phyloP scores from a whole-genome alignment of 2,797 vertebrate genomes.

The Distichodus sexfasciatus region DNA sequence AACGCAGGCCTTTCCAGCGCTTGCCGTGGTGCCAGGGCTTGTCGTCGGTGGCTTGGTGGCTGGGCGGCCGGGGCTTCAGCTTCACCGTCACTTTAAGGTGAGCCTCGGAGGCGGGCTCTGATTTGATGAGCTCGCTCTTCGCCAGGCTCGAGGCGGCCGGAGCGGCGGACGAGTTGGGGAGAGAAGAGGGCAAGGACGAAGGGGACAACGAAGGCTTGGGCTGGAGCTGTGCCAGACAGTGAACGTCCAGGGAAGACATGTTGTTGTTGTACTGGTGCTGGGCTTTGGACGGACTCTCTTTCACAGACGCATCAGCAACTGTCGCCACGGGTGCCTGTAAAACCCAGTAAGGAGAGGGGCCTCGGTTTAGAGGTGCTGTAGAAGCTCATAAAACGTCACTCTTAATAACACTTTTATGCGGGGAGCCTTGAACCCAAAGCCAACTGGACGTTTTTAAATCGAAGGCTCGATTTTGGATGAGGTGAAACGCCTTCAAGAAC shows the following conservation, averaged over 20 bases:
- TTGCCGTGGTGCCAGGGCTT: slow-evolving; percentile 83
- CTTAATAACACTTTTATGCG: too few species aligned
- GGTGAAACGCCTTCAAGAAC: too few species aligned
- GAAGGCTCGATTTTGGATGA: too few species aligned
- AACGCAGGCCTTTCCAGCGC: slow-evolving; percentile 90
- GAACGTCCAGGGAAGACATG: slow-evolving; percentile 91
- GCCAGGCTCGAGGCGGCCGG: slow-evolving; percentile 66
- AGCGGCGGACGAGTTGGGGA: slow-evolving; percentile 65
- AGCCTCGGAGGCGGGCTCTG: slow-evolving; percentile 67
- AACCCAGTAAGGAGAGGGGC: background rate
- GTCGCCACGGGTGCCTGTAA: slow-evolving; percentile 74
- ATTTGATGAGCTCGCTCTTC: slow-evolving; percentile 76
- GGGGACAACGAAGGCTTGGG: slow-evolving; percentile 83
- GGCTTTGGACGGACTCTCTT: slow-evolving; percentile 77
- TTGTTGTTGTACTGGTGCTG: slow-evolving; percentile 96
- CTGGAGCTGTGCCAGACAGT: slow-evolving; percentile 90
- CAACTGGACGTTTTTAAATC: too few species aligned
- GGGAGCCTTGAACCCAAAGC: too few species aligned
- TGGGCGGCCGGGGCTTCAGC: slow-evolving; percentile 83
- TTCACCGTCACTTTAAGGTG: slow-evolving; percentile 91
- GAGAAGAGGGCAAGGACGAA: slow-evolving; percentile 76
- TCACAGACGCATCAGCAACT: slow-evolving; percentile 72
- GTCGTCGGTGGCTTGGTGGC: slow-evolving; percentile 74
- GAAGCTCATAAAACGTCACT: too few species aligned
- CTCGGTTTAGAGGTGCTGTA: background rate